Conservation (phyloP, 2,888 invertebrate species). For the Apocheima hispidaria region DNA sequence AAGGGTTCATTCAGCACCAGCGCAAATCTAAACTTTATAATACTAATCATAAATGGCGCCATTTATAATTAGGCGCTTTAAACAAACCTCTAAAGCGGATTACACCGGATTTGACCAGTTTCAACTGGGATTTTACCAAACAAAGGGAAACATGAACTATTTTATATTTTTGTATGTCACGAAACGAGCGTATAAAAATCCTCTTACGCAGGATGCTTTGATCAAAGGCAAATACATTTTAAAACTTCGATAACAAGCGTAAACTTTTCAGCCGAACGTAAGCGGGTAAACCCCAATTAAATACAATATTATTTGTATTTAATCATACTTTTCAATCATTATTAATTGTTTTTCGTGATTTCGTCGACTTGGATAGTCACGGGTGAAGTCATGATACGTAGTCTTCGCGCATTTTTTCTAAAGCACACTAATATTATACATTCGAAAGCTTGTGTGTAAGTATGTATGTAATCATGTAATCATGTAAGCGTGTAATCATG, state of each 20-base stretch:
- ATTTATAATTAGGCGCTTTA: constrained; percentile 1
- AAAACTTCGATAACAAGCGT: constrained; percentile 4
- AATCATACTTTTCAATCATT: not conserved
- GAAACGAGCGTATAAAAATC: constrained; percentile 8
- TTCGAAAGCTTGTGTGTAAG: too few relatives aligned
- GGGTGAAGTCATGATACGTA: too few relatives aligned
- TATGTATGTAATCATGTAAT: too few relatives aligned
- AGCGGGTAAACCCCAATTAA: constrained; percentile 11
- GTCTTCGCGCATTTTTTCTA: too few relatives aligned
- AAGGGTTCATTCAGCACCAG: not conserved
- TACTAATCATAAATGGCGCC: too few relatives aligned
- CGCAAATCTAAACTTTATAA: not conserved
- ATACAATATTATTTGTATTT: not conserved
- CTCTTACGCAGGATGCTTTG: constrained; percentile 5
- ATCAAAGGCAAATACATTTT: constrained; percentile 15
- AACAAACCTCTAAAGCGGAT: constrained; percentile 44
- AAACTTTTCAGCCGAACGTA: constrained; percentile 1
- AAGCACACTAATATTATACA: too few relatives aligned
- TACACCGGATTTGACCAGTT: constrained; percentile 42
- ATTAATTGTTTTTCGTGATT: not conserved
- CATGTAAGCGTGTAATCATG: too few relatives aligned
- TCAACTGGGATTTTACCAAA: not conserved
- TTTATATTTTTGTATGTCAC: constrained; percentile 4
- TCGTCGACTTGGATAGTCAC: too few relatives aligned
- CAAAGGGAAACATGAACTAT: not conserved